phyloP scores from a whole-genome alignment of 2,797 vertebrate genomes.

The Notolabrus celidotus region DNA sequence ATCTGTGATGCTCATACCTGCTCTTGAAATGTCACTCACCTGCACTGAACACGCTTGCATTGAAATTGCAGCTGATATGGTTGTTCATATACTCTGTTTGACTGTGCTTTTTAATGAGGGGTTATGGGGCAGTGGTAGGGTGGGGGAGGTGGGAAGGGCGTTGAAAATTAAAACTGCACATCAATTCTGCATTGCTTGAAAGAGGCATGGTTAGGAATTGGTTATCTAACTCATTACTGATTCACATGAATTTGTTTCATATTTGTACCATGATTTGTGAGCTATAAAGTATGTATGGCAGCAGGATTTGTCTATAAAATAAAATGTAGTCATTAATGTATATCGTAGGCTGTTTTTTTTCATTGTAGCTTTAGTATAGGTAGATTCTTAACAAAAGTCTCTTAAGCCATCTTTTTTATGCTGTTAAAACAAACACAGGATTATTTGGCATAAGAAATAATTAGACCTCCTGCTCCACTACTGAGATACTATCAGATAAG shows the following conservation, averaged over 20 bases:
- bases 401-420: no score
- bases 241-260: not conserved
- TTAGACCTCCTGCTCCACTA: not conserved
- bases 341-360: no score
- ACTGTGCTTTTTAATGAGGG: not conserved
- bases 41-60: constrained; percentile 4
- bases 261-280: not conserved
- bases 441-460: not conserved
- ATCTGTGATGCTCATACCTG: constrained; percentile 25
- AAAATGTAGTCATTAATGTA: no score
- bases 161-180: not conserved
- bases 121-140: no score
- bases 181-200: constrained; percentile 83
- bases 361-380: no score
- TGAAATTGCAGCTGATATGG: constrained; percentile 3
- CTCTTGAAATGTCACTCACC: constrained; percentile 39
- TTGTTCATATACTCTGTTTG: not conserved
- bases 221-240: constrained; percentile 2
- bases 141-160: not conserved
- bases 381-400: no score
- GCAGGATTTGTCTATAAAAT: not conserved
- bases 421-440: no score
- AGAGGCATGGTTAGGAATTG: constrained; percentile 75
- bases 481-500: no score
- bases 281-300: no score